A percentile compares a stretch with the other conserved stretches of the same genome.
phyloP scores from a whole-genome alignment of 2,797 vertebrate species.

The Cebuella pygmaea region DNA sequence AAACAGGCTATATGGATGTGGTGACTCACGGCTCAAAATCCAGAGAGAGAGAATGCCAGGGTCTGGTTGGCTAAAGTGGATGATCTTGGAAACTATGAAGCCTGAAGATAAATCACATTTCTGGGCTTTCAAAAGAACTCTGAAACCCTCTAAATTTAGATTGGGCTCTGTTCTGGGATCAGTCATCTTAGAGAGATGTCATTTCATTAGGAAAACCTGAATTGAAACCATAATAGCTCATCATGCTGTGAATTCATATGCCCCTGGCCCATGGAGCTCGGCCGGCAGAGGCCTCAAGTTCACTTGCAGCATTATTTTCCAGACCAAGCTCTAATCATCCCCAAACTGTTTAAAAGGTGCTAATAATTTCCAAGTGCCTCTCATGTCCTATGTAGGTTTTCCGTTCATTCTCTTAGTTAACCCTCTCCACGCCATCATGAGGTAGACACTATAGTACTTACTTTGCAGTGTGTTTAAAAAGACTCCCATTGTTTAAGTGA shows the following conservation, averaged over 20 bases:
- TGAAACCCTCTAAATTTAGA: constrained; percentile 49
- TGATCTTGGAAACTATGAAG: background rate
- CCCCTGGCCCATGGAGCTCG: background rate
- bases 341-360: constrained; percentile 9
- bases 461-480: background rate
- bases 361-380: background rate
- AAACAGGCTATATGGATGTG: constrained; percentile 65
- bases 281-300: background rate
- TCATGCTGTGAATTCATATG: background rate
- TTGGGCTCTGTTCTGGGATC: constrained; percentile 20
- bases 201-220: constrained; percentile 40
- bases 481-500: background rate
- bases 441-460: background rate
- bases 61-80: constrained; percentile 73
- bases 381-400: background rate
- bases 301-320: background rate
- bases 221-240: constrained; percentile 18
- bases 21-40: constrained; percentile 80
- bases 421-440: background rate
- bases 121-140: constrained; percentile 41
- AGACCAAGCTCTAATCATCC: background rate
- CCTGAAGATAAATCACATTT: constrained; percentile 44
- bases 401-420: background rate
- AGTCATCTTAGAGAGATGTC: constrained; percentile 11
- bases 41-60: constrained; percentile 71